Evolutionary conservation across 2,797 vertebrate genomes (phyloP).

Genomic region (Acestrorhynchus altus): DNA sequence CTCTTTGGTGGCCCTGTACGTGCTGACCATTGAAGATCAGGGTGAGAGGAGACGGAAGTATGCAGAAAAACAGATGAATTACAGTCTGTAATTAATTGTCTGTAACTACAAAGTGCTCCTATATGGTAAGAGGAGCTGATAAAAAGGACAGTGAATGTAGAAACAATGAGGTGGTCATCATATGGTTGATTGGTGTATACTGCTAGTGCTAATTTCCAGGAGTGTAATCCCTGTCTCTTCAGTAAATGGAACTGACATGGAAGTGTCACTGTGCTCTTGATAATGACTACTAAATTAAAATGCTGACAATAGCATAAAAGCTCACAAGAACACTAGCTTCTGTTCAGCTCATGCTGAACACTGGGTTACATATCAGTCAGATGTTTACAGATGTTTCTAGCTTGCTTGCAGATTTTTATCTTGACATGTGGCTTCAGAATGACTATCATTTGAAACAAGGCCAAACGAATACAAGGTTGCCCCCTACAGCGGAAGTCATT

Average conservation of each 20-base stretch:
- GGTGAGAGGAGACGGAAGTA: too few relatives aligned
- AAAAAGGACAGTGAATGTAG: too few relatives aligned
- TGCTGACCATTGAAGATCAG: too few relatives aligned
- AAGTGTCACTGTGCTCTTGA: not conserved
- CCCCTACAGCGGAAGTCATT: not conserved
- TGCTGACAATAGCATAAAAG: too few relatives aligned
- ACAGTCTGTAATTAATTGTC: too few relatives aligned
- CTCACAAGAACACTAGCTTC: not conserved
- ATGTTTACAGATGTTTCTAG: not conserved
- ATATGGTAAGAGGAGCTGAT: too few relatives aligned
- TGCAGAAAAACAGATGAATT: too few relatives aligned
- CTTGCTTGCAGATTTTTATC: not conserved
- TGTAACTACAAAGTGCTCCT: too few relatives aligned
- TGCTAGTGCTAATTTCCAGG: too few relatives aligned
- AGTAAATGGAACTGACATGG: not conserved
- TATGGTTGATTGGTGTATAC: too few relatives aligned
- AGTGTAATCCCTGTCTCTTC: not conserved
- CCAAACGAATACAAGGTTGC: not conserved
- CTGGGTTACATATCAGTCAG: not conserved
- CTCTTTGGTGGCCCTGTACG: too few relatives aligned
- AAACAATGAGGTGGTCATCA: too few relatives aligned
- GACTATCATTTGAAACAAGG: not conserved
- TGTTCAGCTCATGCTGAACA: not conserved
- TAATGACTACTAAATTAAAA: not conserved
- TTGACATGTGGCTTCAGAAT: not conserved